Evolutionary conservation across 1,140 invertebrate genomes (phyloP).

Genomic region (Oreohelix idahoensis): DNA sequence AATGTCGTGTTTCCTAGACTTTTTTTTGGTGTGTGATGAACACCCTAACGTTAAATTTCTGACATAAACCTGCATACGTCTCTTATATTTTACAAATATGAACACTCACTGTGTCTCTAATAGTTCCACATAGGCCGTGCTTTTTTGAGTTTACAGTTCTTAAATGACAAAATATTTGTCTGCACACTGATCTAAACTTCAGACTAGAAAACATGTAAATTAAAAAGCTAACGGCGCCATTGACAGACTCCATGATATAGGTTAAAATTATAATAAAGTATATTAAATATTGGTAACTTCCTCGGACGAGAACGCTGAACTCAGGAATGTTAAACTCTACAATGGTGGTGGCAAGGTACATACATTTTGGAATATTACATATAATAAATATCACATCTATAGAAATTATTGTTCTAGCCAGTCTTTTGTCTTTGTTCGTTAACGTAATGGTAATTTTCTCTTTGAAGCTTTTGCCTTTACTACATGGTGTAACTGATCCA

Average conservation of each 20-base stretch:
- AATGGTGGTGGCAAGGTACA: not conserved
- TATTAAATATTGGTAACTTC: not conserved
- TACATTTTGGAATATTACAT: not conserved
- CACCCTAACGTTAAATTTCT: no score
- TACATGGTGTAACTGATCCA: not conserved
- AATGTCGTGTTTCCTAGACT: no score
- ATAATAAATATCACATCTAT: not conserved
- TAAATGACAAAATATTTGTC: not conserved
- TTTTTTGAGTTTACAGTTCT: no score
- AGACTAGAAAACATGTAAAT: not conserved
- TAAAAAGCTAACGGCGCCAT: not conserved
- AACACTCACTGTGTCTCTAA: no score
- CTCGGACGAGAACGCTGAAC: not conserved
- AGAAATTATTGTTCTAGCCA: not conserved
- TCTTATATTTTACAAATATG: no score
- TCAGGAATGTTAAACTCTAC: not conserved
- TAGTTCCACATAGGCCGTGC: no score
- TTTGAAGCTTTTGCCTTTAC: not conserved
- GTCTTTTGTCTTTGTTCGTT: not conserved
- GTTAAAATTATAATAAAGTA: not conserved
- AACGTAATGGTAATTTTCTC: not conserved
- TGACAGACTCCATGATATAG: not conserved
- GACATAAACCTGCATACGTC: no score
- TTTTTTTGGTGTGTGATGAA: no score
- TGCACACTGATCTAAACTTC: not conserved